phyloP scores from a whole-genome alignment of 1,140 invertebrate genomes.

The Sycophila sp. region DNA sequence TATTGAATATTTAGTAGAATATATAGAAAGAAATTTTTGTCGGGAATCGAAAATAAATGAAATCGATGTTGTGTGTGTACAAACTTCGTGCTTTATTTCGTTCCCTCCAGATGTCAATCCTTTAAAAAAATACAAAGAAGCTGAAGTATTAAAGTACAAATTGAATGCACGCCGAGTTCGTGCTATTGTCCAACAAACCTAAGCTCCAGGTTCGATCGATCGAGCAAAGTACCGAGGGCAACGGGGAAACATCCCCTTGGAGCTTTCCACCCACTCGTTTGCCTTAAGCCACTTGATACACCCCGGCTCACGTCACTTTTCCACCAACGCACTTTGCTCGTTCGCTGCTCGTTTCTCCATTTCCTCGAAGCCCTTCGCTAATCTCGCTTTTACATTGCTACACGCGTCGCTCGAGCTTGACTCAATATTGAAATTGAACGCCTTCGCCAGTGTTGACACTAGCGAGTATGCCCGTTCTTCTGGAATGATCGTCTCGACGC shows the following conservation, averaged over 20 bases:
- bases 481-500: background rate
- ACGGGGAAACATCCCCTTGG: conserved; percentile 11
- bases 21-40: no score
- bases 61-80: no score
- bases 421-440: background rate
- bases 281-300: conserved; percentile 21
- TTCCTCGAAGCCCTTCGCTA: background rate
- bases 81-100: no score
- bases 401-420: background rate
- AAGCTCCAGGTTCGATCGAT: no score
- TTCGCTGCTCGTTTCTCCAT: background rate
- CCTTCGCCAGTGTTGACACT: background rate
- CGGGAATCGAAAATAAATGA: no score
- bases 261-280: conserved; percentile 4
- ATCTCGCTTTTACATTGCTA: background rate
- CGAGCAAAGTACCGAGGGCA: no score
- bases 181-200: no score
- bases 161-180: no score
- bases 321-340: background rate
- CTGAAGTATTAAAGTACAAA: no score
- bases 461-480: background rate
- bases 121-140: no score
- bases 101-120: no score
- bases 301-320: background rate
- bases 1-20: no score